These are phyloP conservation scores for Piprites chloris DNA, from an alignment of 2,113 vertebrate species.

Conservation along the genomic window DNA sequence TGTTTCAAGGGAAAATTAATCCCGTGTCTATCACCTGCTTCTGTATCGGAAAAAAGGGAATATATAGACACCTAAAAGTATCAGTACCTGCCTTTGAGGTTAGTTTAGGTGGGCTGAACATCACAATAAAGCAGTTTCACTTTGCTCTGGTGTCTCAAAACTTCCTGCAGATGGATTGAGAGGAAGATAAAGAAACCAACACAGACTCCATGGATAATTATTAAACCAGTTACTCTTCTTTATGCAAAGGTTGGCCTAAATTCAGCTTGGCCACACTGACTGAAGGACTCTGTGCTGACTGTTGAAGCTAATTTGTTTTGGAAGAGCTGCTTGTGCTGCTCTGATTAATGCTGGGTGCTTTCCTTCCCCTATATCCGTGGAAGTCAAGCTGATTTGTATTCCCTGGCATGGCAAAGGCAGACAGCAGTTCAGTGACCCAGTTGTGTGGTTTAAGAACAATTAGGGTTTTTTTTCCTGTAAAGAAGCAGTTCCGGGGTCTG, in stretches of 20 bases:
- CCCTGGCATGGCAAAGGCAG: background rate
- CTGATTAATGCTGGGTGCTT: background rate
- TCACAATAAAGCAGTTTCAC: background rate
- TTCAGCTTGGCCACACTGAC: background rate
- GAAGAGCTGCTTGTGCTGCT: background rate
- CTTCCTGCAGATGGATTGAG: background rate
- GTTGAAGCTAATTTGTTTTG: constrained; percentile 4
- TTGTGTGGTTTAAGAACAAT: background rate
- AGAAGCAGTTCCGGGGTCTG: background rate
- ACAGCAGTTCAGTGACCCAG: constrained; percentile 12
- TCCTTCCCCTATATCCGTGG: background rate
- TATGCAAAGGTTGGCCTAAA: background rate
- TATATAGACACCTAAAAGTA: fast-evolving
- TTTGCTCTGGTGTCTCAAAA: background rate
- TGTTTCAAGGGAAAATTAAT: background rate
- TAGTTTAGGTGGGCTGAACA: background rate
- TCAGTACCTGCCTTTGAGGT: background rate
- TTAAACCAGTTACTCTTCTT: background rate
- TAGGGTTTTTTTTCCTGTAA: background rate
- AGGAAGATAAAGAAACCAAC: background rate
- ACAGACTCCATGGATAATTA: fast-evolving
- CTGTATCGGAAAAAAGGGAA: background rate
- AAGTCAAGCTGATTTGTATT: constrained; percentile 25
- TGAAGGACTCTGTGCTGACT: constrained; percentile 20
- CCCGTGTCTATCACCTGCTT: background rate